Evolutionary conservation across 1,140 invertebrate species (phyloP).

Genomic region (Cepaea nemoralis): DNA sequence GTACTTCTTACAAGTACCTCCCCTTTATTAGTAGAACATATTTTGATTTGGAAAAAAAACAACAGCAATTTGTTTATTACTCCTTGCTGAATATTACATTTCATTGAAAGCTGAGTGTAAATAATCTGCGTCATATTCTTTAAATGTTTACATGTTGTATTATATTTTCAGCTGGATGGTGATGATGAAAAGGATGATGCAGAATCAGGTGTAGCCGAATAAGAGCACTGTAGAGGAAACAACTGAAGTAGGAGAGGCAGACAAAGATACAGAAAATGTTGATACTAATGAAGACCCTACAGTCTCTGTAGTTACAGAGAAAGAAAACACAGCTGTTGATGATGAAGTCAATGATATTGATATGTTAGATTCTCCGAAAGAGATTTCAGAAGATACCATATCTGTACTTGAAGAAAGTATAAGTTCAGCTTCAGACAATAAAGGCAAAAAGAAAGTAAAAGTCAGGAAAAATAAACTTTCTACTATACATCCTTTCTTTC

Average conservation of each 20-base stretch:
- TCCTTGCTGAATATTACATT: no score
- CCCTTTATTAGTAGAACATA: no score
- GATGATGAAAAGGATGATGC: not conserved
- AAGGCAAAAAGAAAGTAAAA: conserved; percentile 24
- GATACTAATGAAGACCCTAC: conserved; percentile 15
- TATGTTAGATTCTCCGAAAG: not conserved
- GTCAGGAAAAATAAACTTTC: conserved; percentile 1
- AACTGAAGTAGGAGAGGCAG: conserved; percentile 19
- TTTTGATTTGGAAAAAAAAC: no score
- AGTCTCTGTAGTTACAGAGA: conserved; percentile 1
- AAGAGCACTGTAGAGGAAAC: conserved; percentile 28
- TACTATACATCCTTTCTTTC: conserved; percentile 37
- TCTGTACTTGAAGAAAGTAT: conserved; percentile 23
- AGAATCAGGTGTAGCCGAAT: not conserved
- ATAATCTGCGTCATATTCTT: no score
- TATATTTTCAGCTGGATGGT: conserved; percentile 28
- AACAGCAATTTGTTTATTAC: no score
- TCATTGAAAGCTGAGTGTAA: no score
- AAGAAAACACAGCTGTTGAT: not conserved
- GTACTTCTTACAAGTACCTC: no score
- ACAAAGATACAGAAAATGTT: conserved; percentile 21
- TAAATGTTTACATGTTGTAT: no score
- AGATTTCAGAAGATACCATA: conserved; percentile 11
- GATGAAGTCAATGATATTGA: not conserved
- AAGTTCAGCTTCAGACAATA: conserved; percentile 35